Base-by-base conservation (phyloP, 30 jellyfish, hydroid and myxozoan genomes). In the Cassiopea andromeda region DNA sequence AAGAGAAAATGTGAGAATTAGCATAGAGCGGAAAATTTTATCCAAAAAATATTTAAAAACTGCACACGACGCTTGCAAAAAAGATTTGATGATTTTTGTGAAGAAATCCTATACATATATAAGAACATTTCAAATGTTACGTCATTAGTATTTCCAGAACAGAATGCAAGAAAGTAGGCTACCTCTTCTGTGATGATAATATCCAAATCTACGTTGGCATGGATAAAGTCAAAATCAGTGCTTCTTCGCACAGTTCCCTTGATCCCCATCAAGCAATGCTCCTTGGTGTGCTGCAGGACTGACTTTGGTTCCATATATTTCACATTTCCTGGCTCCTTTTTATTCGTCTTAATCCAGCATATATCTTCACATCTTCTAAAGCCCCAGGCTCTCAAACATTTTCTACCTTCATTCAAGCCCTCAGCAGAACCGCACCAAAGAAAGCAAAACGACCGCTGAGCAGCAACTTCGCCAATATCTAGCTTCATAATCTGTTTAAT, bases 361-460 rank as follows among this genome's bases (percentile, higher is more conserved):
- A 97, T 97, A 75, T 97, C 99, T 73, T 97, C 99, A 79, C 99
- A 97, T 16, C 99, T 97, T 49, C 99, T 87, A 78, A 97, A 97
- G 4, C 99, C 99, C 99, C 99, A 97, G 12, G 97, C 97, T 81
- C 93, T 89, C 69, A 97, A 78, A 85, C 99, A 97, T 76, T 97
- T 87, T 72, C 99, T 76, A 10, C 99, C 99, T 82, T 97, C 96
- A 57, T 81, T 96, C 61, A 97, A 78, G 27, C 99, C 99, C 82
- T 97, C 99, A 1, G 98, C 94, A 1, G 98, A 89, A 48, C 99
- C 99, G 81, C 99, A 97, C 99, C 99, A 97, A 9, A 97, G 88
- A 75, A 97, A 97, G 78, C 91, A 75, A 87, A 97, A 97, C 48
- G 98, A 89, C 18, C 99, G 97, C 81, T 88, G 98, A 10, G 99